Evolutionary conservation across 2,888 invertebrate species (phyloP).

Genomic region (Dynastes grantii): DNA sequence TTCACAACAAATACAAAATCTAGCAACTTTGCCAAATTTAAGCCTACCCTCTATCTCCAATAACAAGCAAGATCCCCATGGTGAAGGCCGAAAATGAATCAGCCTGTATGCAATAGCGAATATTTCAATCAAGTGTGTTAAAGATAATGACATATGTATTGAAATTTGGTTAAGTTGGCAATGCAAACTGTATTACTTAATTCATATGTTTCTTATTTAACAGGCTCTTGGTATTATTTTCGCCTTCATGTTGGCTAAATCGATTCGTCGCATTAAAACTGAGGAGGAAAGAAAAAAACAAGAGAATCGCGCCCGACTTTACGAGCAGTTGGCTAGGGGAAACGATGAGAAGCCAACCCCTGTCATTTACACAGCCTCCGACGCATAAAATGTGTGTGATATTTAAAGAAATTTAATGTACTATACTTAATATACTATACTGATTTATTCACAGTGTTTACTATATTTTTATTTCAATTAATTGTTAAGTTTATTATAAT

Average conservation of each 20-base stretch:
- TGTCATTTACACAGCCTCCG: conserved; percentile 62
- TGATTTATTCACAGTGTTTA: neutral
- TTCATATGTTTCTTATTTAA: conserved; percentile 57
- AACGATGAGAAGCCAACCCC: conserved; percentile 62
- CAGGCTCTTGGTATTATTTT: conserved; percentile 91
- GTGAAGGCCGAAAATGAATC: too few species aligned
- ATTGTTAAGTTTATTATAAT: neutral
- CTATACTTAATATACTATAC: neutral
- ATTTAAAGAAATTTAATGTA: neutral
- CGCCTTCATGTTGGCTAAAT: conserved; percentile 90
- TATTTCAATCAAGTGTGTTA: too few species aligned
- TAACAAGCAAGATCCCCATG: too few species aligned
- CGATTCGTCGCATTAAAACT: conserved; percentile 85
- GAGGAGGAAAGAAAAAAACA: conserved; percentile 81
- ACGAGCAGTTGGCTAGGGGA: conserved; percentile 63
- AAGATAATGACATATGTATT: too few species aligned
- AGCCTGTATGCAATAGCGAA: too few species aligned
- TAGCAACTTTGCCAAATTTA: too few species aligned
- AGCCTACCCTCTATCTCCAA: too few species aligned
- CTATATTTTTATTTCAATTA: neutral
- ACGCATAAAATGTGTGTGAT: conserved; percentile 44
- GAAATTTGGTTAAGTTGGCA: too few species aligned
- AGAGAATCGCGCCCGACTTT: conserved; percentile 76
- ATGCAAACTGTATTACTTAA: neutral
- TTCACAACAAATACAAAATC: too few species aligned